Evolutionary conservation across 2,797 vertebrate genomes (phyloP).

Genomic region (Sebastes trivittatus): DNA sequence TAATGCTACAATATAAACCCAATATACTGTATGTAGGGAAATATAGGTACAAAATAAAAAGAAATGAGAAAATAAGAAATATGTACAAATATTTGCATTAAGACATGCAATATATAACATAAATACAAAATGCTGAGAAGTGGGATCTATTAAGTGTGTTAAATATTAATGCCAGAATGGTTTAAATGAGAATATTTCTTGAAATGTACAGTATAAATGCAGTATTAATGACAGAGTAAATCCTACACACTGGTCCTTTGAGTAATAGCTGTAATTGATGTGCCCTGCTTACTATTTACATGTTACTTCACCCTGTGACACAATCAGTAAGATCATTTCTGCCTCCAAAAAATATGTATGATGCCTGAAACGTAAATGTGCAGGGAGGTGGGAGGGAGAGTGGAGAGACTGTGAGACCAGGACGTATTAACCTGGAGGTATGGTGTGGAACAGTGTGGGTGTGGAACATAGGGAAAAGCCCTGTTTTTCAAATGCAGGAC

Average conservation of each 20-base stretch:
- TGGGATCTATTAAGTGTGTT: too few species aligned
- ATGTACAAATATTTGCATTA: too few species aligned
- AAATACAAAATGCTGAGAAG: too few species aligned
- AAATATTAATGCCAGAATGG: too few species aligned
- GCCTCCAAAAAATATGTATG: neutral
- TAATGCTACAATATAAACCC: too few species aligned
- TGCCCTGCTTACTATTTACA: neutral
- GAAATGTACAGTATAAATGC: too few species aligned
- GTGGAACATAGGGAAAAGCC: neutral
- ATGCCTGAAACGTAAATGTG: neutral
- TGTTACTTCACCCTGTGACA: neutral
- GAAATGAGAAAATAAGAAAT: too few species aligned
- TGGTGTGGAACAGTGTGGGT: neutral
- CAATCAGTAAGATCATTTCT: neutral
- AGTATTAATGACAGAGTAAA: neutral
- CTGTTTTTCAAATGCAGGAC: neutral
- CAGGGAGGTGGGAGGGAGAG: neutral
- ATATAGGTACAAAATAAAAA: too few species aligned
- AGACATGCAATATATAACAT: too few species aligned
- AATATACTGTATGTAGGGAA: too few species aligned
- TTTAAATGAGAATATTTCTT: too few species aligned
- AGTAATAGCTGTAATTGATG: neutral
- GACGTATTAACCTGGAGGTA: constrained; percentile 3
- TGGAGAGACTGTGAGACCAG: neutral
- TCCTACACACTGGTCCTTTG: neutral